Percentiles rank a stretch among this genome's conserved stretches.
Conservation (phyloP, 2,888 invertebrate species). For the Cheilosia grossa region DNA sequence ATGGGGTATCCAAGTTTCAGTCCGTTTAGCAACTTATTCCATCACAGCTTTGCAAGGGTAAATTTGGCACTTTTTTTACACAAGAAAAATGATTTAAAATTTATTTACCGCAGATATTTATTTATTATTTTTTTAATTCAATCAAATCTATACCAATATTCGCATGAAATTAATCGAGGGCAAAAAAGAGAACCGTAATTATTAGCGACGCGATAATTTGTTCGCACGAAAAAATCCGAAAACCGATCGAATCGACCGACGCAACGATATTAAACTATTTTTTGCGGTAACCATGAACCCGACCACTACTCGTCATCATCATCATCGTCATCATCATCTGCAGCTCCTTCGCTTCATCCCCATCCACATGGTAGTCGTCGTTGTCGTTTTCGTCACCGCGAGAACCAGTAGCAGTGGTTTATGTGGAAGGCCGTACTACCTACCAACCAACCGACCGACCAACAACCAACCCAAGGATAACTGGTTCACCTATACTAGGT, state of each 20-base stretch:
- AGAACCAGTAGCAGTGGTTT: constrained; percentile 84
- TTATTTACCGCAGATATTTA: background rate
- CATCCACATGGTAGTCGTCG: constrained; percentile 76
- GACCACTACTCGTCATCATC: constrained; percentile 80
- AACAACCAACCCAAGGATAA: constrained; percentile 74
- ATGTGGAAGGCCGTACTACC: constrained; percentile 77
- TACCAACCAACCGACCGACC: constrained; percentile 75
- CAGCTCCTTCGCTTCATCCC: constrained; percentile 75
- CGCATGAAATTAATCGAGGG: too few species aligned
- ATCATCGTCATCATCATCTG: constrained; percentile 76
- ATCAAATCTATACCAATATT: background rate
- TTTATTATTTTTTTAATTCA: constrained; percentile 10
- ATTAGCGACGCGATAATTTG: constrained; percentile 25
- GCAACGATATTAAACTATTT: constrained; percentile 83
- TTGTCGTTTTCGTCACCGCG: constrained; percentile 79
- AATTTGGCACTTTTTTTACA: constrained; percentile 31
- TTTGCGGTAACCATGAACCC: constrained; percentile 83
- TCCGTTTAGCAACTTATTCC: constrained; percentile 29
- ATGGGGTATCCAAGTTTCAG: constrained; percentile 17
- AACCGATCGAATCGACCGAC: constrained; percentile 82
- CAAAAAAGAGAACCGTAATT: background rate
- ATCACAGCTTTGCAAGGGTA: constrained; percentile 46
- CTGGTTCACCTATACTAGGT: constrained; percentile 74
- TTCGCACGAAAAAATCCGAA: constrained; percentile 58
- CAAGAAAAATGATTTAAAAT: constrained; percentile 8